Base-by-base conservation (phyloP, 2,113 vertebrate genomes). In the Cyprinodon tularosa region DNA sequence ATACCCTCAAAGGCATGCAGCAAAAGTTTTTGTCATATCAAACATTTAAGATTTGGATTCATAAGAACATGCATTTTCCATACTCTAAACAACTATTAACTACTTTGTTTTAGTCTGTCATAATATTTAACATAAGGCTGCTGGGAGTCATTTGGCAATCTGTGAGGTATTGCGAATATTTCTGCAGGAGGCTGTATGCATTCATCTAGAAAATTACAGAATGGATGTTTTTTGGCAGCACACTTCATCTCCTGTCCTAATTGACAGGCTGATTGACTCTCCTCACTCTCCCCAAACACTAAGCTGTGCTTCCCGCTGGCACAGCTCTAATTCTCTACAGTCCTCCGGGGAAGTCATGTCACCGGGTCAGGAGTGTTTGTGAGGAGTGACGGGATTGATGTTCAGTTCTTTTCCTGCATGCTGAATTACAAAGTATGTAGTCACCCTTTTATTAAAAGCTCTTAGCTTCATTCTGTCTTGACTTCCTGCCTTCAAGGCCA, bases 251-350 rank as follows among this genome's bases (percentile, higher is more conserved):
- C 75, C 74, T 64, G 13, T 82, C 48, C 69, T 86, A 87, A 90
- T 79, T 83, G 89, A 72, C 84, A 74, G 69, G 62, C 39, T 82
- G 79, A 88, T 62, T 88, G 78, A 86, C 86, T 82, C 76, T 68
- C 22, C 47, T 57, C n/a, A 1, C 38, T 11, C 71, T 62, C 14
- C 79, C 47, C 20, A 57, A 53, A 37, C 12, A 17, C 71, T n/a
- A 57, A 9, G 50, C 50, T 57, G 39, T n/a, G 37, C 38, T 29
- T 66, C 68, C 62, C 63, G 29, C 12, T 7, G 10, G 20, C 20
- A 15, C 37, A 48, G 60, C 59, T 67, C 61, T 64, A 38, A 77
- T 70, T 76, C 65, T 67, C 48, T 1, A 8, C 67, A 68, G 59
- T 72, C 69, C 83, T 76, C 60, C 1, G 4, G 29, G 77, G 78